phyloP scores from a whole-genome alignment of 2,113 vertebrate species.

The Neodon shergylaensis region DNA sequence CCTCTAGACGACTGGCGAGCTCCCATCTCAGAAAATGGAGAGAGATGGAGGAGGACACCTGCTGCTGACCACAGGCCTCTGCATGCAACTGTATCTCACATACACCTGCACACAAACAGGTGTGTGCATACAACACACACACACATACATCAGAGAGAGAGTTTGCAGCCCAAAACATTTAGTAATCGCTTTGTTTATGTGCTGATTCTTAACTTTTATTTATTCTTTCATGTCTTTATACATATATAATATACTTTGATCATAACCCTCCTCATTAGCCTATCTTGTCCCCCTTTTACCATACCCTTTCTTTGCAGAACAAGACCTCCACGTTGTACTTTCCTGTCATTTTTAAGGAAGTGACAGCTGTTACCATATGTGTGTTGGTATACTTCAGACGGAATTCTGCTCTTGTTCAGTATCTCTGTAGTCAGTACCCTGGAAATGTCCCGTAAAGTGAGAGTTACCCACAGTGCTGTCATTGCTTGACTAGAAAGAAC shows the following conservation, averaged over 20 bases:
- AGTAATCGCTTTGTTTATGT: conserved; percentile 30
- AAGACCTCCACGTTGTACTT: not conserved
- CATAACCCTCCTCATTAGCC: not conserved
- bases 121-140: rapidly evolving
- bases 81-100: not conserved
- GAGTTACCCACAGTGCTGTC: not conserved
- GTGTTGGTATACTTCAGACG: not conserved
- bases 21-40: not conserved
- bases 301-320: not conserved
- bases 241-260: too few relatives aligned
- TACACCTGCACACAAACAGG: not conserved
- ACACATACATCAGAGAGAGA: not conserved
- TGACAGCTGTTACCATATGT: not conserved
- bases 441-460: not conserved
- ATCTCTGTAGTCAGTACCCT: not conserved
- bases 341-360: not conserved
- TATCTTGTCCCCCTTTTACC: not conserved
- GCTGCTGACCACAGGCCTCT: not conserved
- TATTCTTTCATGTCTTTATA: not conserved
- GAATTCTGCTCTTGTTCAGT: conserved; percentile 5
- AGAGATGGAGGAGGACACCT: not conserved
- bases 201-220: not conserved
- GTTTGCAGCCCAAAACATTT: not conserved
- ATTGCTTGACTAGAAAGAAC: not conserved
- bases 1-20: not conserved